Conservation (phyloP, 1,140 invertebrate species). For the Dreissena rostriformis region DNA sequence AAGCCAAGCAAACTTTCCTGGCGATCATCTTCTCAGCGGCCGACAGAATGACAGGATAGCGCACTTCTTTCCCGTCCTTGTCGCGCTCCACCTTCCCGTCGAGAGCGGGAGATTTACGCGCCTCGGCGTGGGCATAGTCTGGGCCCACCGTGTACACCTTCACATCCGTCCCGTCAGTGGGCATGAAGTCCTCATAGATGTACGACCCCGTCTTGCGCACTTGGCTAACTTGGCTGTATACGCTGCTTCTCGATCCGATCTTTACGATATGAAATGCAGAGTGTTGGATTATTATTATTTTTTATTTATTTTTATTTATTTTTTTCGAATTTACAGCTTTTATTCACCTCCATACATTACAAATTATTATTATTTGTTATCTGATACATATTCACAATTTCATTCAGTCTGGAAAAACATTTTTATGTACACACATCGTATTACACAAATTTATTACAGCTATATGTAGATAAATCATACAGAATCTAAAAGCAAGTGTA, state of each 20-base stretch:
- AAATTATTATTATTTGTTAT: no score
- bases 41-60: constrained; percentile 98
- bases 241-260: constrained; percentile 98
- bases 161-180: constrained; percentile 98
- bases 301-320: no score
- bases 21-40: constrained; percentile 99
- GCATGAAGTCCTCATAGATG: constrained; percentile 99
- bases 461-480: no score
- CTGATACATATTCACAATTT: no score
- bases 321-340: no score
- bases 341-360: no score
- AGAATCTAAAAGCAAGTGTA: no score
- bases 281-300: no score
- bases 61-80: constrained; percentile 98
- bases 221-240: constrained; percentile 97
- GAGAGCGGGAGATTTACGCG: constrained; percentile 97
- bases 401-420: no score
- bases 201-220: constrained; percentile 98
- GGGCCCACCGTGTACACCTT: constrained; percentile 97
- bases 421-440: no score
- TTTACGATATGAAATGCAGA: constrained; percentile 77
- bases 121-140: constrained; percentile 99
- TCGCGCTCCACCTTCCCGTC: constrained; percentile 98
- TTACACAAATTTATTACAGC: no score
- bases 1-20: constrained; percentile 97